phyloP scores from a whole-genome alignment of 2,888 invertebrate genomes.

The Sycophila texana region DNA sequence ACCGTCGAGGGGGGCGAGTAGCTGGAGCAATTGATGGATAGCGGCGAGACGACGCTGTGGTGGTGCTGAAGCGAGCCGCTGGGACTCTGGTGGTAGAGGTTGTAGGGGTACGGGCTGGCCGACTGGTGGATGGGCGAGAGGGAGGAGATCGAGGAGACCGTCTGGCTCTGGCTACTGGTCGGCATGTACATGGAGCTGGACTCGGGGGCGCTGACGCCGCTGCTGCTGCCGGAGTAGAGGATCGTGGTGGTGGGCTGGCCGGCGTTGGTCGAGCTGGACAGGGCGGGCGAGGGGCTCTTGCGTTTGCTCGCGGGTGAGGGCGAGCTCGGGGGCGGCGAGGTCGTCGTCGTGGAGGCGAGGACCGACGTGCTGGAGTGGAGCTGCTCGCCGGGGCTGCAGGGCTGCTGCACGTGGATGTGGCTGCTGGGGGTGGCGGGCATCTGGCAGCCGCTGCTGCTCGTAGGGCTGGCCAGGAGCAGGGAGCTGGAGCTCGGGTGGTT shows the following conservation, averaged over 20 bases:
- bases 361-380: constrained; percentile 65
- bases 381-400: constrained; percentile 56
- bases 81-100: constrained; percentile 60
- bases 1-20: constrained; percentile 70
- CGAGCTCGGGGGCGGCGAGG: constrained; percentile 57
- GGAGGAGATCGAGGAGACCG: constrained; percentile 68
- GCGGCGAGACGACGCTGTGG: constrained; percentile 64
- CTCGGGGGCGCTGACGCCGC: constrained; percentile 66
- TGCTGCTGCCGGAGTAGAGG: constrained; percentile 65
- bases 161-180: constrained; percentile 64
- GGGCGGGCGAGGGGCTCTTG: constrained; percentile 71
- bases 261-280: constrained; percentile 64
- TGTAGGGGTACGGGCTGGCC: constrained; percentile 70
- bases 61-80: constrained; percentile 21
- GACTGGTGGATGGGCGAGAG: constrained; percentile 72
- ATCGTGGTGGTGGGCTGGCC: constrained; percentile 67
- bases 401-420: not conserved
- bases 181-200: constrained; percentile 67
- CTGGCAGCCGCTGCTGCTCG: constrained; percentile 36
- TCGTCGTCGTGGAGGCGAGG: constrained; percentile 54
- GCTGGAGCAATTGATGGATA: constrained; percentile 71
- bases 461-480: constrained; percentile 39
- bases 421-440: not conserved
- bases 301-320: constrained; percentile 62
- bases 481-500: constrained; percentile 45